Conservation (phyloP, 2,797 vertebrate genomes). For the Iguana delicatissima region DNA sequence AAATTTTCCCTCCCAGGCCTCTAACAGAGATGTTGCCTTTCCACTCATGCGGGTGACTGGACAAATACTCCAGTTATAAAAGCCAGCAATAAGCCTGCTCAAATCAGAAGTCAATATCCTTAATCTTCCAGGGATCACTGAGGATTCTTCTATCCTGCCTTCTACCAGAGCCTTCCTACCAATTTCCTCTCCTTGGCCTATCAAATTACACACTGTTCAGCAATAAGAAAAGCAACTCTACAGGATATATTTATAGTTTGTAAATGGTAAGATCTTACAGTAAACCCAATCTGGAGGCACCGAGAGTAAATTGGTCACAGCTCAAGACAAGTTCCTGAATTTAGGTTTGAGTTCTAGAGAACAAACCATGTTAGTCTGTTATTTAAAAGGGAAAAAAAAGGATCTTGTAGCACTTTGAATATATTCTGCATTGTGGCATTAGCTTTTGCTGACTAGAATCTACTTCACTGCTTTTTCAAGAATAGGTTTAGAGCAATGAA, state of each 20-base stretch:
- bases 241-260: no score
- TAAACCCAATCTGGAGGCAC: background rate
- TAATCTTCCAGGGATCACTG: accelerated
- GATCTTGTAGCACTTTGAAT: background rate
- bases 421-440: background rate
- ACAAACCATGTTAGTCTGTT: background rate
- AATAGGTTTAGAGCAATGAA: background rate
- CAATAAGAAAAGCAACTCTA: no score
- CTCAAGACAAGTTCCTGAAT: background rate
- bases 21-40: accelerated
- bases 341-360: no score
- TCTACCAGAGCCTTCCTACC: background rate
- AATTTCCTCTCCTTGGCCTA: background rate
- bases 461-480: background rate
- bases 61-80: background rate
- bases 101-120: background rate
- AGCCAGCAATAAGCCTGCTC: accelerated
- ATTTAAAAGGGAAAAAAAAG: no score
- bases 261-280: background rate
- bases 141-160: background rate
- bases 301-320: slow-evolving; percentile 8
- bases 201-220: background rate
- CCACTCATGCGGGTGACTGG: accelerated
- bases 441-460: background rate
- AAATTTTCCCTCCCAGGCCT: accelerated